phyloP scores from a whole-genome alignment of 1,140 invertebrate genomes.

The Heliconius himera region DNA sequence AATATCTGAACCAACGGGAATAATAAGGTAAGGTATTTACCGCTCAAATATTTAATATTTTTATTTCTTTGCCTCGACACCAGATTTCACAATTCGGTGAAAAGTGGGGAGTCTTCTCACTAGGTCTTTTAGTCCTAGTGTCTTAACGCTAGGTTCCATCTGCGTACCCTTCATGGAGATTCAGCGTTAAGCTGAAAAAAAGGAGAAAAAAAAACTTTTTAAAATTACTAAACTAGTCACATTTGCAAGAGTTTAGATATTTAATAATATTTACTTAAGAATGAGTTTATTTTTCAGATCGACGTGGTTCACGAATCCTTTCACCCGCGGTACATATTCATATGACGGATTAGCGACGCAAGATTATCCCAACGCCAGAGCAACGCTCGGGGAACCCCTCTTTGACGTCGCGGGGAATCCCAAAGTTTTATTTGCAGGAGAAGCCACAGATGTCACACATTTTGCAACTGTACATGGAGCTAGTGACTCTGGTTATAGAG shows the following conservation, averaged over 20 bases:
- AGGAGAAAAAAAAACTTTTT: too few species aligned
- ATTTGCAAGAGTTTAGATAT: too few species aligned
- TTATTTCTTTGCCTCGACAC: too few species aligned
- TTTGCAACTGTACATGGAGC: slow-evolving; percentile 86
- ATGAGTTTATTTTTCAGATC: slow-evolving; percentile 41
- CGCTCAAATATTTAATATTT: too few species aligned
- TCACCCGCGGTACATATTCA: slow-evolving; percentile 54
- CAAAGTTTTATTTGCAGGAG: slow-evolving; percentile 59
- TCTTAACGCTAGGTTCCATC: too few species aligned
- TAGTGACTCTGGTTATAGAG: slow-evolving; percentile 81
- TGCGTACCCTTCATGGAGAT: too few species aligned
- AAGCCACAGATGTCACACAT: slow-evolving; percentile 74
- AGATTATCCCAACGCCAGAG: slow-evolving; percentile 47
- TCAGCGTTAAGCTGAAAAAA: too few species aligned
- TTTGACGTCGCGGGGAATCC: slow-evolving; percentile 44
- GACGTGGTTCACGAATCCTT: slow-evolving; percentile 57
- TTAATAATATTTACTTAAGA: too few species aligned
- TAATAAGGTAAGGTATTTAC: slow-evolving; percentile 43
- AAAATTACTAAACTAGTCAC: too few species aligned
- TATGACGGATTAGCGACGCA: slow-evolving; percentile 51
- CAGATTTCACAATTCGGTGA: too few species aligned
- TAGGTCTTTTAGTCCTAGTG: too few species aligned
- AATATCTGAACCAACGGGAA: slow-evolving; percentile 53
- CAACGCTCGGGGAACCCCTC: slow-evolving; percentile 45
- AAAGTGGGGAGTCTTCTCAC: too few species aligned